phyloP scores from a whole-genome alignment of 2,797 vertebrate genomes.

The Anas capensis region DNA sequence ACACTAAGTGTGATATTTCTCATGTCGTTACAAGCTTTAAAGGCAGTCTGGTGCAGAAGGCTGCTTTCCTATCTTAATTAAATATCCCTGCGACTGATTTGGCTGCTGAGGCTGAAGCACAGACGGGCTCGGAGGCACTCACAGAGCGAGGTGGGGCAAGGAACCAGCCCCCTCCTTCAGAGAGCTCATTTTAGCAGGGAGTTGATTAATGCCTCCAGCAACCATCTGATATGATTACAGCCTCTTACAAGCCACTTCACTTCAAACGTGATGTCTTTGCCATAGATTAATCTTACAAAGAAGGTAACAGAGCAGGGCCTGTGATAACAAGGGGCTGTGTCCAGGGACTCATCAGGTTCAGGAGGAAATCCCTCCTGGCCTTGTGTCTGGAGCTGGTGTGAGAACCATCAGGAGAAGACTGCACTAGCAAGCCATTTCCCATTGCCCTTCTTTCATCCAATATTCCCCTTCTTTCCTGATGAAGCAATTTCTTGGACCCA shows the following conservation, averaged over 20 bases:
- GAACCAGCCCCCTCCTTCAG: background rate
- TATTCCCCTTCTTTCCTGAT: background rate
- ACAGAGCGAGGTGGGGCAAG: background rate
- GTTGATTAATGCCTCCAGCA: background rate
- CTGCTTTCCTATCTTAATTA: background rate
- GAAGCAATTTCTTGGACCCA: background rate
- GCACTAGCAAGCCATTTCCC: background rate
- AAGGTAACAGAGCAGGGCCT: background rate
- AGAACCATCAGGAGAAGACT: background rate
- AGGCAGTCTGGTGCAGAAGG: background rate
- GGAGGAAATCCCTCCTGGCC: background rate
- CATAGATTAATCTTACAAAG: background rate
- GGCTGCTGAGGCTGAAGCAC: background rate
- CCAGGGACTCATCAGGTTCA: background rate
- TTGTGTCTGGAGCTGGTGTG: background rate
- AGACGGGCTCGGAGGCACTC: background rate
- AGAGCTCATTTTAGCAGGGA: background rate
- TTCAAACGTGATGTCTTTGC: background rate
- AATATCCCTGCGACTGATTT: background rate
- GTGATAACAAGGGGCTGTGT: background rate
- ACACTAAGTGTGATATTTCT: background rate
- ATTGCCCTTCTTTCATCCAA: rapidly evolving
- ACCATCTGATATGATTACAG: background rate
- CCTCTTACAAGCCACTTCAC: background rate
- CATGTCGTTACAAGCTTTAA: slow-evolving; percentile 1